A percentile compares a stretch with the other conserved stretches of the same genome.
These are phyloP conservation scores for Trichechus manatus DNA, from an alignment of 2,113 vertebrate species.

Conservation along the genomic window DNA sequence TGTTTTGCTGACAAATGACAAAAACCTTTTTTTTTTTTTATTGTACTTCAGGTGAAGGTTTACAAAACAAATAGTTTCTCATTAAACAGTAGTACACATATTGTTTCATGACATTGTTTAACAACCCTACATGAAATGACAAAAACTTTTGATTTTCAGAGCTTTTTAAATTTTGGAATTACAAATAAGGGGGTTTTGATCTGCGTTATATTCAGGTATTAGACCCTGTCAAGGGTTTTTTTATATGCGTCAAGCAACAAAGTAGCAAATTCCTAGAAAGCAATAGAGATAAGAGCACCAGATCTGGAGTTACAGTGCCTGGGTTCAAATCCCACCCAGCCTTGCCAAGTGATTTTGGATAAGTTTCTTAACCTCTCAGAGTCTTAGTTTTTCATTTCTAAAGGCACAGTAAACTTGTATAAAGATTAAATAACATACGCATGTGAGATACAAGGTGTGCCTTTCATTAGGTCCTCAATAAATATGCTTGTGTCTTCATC, in stretches of 20 bases:
- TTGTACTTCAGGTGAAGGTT: too few relatives aligned
- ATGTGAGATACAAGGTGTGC: too few relatives aligned
- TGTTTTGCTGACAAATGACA: constrained; percentile 29
- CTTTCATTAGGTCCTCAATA: neutral
- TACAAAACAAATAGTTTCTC: too few relatives aligned
- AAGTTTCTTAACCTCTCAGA: neutral
- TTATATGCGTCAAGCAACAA: neutral
- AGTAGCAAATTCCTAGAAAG: neutral
- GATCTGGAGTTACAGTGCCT: neutral
- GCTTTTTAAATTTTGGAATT: neutral
- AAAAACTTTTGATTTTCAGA: neutral
- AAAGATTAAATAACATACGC: neutral
- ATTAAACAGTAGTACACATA: too few relatives aligned
- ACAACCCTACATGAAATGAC: neutral
- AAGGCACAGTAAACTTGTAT: neutral
- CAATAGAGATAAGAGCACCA: neutral
- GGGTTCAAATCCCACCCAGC: neutral
- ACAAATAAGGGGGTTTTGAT: neutral
- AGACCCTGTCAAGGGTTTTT: neutral
- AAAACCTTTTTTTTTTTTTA: neutral
- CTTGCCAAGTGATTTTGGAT: neutral
- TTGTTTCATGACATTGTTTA: too few relatives aligned
- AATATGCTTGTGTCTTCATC: neutral
- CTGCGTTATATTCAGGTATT: neutral
- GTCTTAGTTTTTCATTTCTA: constrained; percentile 11